Conservation (phyloP, 2,113 vertebrate genomes). For the Vulpes lagopus region DNA sequence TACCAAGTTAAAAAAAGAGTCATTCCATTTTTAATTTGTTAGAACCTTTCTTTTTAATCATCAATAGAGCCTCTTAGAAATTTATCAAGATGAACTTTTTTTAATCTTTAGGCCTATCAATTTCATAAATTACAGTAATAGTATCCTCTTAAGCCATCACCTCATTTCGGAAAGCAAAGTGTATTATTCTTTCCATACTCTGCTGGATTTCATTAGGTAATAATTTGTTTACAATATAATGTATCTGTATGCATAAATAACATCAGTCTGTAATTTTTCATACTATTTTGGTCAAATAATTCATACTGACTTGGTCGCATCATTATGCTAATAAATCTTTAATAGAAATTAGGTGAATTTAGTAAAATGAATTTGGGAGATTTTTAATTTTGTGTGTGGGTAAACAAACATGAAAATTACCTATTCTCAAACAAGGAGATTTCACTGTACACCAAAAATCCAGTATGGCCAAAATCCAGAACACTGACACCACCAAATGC, state of each 20-base stretch:
- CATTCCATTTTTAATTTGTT: neutral
- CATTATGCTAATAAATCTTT: neutral
- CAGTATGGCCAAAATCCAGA: neutral
- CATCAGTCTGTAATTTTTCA: neutral
- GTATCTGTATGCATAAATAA: neutral
- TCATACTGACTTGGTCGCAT: neutral
- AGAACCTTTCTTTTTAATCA: neutral
- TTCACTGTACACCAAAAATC: neutral
- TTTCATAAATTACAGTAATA: neutral
- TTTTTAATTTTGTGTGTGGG: neutral
- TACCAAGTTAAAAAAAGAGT: neutral
- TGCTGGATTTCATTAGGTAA: neutral
- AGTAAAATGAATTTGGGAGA: neutral
- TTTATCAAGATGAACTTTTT: neutral
- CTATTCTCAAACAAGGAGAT: neutral
- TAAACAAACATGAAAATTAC: neutral
- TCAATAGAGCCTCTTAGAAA: neutral
- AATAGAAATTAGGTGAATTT: neutral
- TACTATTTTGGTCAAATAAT: slow-evolving; percentile 2
- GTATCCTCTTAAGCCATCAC: neutral
- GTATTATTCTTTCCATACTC: neutral
- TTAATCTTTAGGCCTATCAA: neutral
- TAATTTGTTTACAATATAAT: neutral
- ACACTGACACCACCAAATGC: neutral
- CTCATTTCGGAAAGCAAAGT: neutral